Evolutionary conservation across 2,888 invertebrate genomes (phyloP), one percentile per base, ranked within the genome.

Genomic region (Pristionchus entomophagus): DNA sequence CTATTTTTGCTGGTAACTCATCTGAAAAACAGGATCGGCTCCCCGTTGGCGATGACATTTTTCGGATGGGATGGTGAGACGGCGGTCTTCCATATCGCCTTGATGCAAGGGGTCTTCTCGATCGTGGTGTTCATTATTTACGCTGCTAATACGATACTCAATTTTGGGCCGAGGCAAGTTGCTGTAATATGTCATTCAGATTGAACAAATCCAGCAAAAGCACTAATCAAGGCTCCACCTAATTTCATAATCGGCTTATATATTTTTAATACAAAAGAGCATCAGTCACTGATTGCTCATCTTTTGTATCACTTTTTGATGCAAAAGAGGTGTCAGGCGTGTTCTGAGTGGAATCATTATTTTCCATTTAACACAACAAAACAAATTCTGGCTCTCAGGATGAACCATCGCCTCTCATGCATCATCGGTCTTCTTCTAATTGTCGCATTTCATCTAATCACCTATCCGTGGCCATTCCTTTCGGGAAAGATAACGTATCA

Each of bases 1-100:
- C n/a, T n/a, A n/a, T n/a, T n/a, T n/a, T n/a, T n/a, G n/a, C n/a
- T n/a, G n/a, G n/a, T n/a, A n/a, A n/a, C n/a, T n/a, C n/a, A n/a
- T n/a, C n/a, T n/a, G n/a, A n/a, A n/a, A n/a, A n/a, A n/a, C 69
- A 89, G 90, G 56, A 87, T 91, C 84, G 94, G 92, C 12, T 93
- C 94, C 17, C 94, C 94, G 0, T 88, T 94, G n/a, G 90, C 93
- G 0, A 94, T 94, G 94, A 92, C 94, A 84, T 94, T 94, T 94
- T 94, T 94, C 89, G 92, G 91, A 6, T 94, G 94, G 94, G 92
- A 91, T 5, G 93, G 94, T 84, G 85, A 91, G 6, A 88, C 93
- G 35, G 93, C 94, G 17, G 94, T 94, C 0, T 86, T 92, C 26
- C 93, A 93, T 85, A 92, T 92, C 65, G 94, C 94, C 14, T 87